phyloP scores from a whole-genome alignment of 2,888 invertebrate species.

The Pachymerium ferrugineum region DNA sequence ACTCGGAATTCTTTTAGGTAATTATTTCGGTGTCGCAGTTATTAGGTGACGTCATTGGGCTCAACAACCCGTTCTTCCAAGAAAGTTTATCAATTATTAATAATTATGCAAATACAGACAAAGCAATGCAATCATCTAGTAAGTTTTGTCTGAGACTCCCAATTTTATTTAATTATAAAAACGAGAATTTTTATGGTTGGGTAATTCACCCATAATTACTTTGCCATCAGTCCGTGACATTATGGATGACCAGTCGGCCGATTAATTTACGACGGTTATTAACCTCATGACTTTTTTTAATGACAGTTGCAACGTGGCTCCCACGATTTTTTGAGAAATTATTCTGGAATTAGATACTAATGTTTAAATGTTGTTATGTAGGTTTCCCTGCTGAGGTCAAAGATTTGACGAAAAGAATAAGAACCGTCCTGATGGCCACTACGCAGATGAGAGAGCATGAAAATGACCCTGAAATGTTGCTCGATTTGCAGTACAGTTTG shows the following conservation, averaged over 20 bases:
- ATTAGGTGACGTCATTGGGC: constrained; percentile 79
- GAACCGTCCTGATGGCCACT: constrained; percentile 91
- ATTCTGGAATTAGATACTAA: no score
- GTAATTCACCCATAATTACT: no score
- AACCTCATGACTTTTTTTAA: no score
- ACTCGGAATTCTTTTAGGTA: constrained; percentile 56
- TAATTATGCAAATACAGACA: constrained; percentile 86
- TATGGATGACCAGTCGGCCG: background rate
- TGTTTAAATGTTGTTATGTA: constrained; percentile 42
- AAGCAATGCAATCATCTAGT: constrained; percentile 89
- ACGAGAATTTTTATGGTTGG: no score
- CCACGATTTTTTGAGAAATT: no score
- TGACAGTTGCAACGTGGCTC: no score
- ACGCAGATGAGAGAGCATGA: constrained; percentile 84
- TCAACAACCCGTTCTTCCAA: constrained; percentile 91
- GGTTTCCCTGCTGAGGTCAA: constrained; percentile 84
- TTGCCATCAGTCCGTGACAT: constrained; percentile 13
- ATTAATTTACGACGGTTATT: constrained; percentile 4
- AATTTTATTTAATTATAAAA: no score
- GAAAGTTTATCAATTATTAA: constrained; percentile 88
- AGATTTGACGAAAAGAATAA: constrained; percentile 84
- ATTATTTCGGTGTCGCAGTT: constrained; percentile 93
- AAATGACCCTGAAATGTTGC: constrained; percentile 84
- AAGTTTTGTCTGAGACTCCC: constrained; percentile 39
- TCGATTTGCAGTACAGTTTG: constrained; percentile 83